A percentile compares a stretch with the other conserved stretches of the same genome.
These are phyloP conservation scores for Furcula furcula DNA, from an alignment of 2,888 invertebrate species.

Conservation along the genomic window DNA sequence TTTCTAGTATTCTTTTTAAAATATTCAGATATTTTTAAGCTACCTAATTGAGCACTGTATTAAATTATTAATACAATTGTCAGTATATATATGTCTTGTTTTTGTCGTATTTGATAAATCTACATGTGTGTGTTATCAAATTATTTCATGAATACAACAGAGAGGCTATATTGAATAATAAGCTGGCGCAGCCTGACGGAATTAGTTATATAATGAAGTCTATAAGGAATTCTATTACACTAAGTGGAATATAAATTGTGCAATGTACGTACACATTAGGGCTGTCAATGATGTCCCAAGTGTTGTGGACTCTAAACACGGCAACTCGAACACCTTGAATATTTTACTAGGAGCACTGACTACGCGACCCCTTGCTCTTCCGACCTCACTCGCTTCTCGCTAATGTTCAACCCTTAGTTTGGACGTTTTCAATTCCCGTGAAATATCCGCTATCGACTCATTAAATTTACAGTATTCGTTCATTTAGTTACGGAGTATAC, in stretches of 20 bases:
- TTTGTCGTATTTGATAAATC: too few species aligned
- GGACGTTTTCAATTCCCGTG: slow-evolving; percentile 30
- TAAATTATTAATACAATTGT: too few species aligned
- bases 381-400: slow-evolving; percentile 44
- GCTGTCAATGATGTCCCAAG: slow-evolving; percentile 22
- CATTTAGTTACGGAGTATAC: slow-evolving; percentile 25
- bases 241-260: neutral
- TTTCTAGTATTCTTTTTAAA: too few species aligned
- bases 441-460: slow-evolving; percentile 33
- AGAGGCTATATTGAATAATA: too few species aligned
- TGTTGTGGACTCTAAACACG: slow-evolving; percentile 25
- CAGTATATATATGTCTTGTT: too few species aligned
- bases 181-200: too few species aligned
- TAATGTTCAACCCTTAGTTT: slow-evolving; percentile 54
- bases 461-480: slow-evolving; percentile 45
- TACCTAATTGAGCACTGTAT: too few species aligned
- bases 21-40: too few species aligned
- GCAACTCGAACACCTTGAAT: slow-evolving; percentile 40
- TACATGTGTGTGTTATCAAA: too few species aligned
- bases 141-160: too few species aligned
- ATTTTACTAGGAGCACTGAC: slow-evolving; percentile 51
- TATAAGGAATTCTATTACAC: neutral
- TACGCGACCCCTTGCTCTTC: slow-evolving; percentile 26
- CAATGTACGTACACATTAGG: neutral
- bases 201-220: too few species aligned